A percentile compares a stretch with the other conserved stretches of the same genome.
These are phyloP conservation scores for Pollenia labialis DNA, from an alignment of 2,888 invertebrate species.

Conservation along the genomic window DNA sequence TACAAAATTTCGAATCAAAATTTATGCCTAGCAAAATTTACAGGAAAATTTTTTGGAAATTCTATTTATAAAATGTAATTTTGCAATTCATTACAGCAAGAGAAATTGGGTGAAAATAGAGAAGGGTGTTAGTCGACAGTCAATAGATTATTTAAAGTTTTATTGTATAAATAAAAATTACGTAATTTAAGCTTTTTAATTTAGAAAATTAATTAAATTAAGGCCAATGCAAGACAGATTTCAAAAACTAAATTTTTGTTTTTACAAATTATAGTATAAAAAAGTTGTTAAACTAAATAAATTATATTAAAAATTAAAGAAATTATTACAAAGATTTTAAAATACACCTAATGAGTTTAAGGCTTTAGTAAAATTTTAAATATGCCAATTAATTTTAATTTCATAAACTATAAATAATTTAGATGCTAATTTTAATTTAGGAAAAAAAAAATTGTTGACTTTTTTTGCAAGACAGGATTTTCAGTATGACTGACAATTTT, in stretches of 20 bases:
- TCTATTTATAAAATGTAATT: slow-evolving; percentile 10
- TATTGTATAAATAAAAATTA: slow-evolving; percentile 44
- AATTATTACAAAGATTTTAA: not conserved
- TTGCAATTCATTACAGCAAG: slow-evolving; percentile 62
- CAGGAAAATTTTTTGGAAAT: slow-evolving; percentile 1
- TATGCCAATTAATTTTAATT: slow-evolving; percentile 42
- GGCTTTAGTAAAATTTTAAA: slow-evolving; percentile 47
- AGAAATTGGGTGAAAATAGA: slow-evolving; percentile 41
- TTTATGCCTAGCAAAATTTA: slow-evolving; percentile 35
- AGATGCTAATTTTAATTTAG: slow-evolving; percentile 28
- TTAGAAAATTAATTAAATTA: not conserved
- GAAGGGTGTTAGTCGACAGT: slow-evolving; percentile 36
- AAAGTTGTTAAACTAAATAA: not conserved
- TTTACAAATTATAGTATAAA: not conserved
- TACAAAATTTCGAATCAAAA: slow-evolving; percentile 3
- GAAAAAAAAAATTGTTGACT: too few species aligned
- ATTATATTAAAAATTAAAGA: slow-evolving; percentile 16
- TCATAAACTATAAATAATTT: slow-evolving; percentile 36
- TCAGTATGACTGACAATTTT: too few species aligned
- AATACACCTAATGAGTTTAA: slow-evolving; percentile 30
- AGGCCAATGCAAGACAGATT: slow-evolving; percentile 59
- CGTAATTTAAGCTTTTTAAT: slow-evolving; percentile 43
- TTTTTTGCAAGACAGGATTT: too few species aligned
- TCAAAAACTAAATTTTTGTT: not conserved
- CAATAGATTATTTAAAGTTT: slow-evolving; percentile 10